Evolutionary conservation across 2,113 vertebrate species (phyloP), one percentile per base, ranked within the genome.

Genomic region (Macquaria ambigua): DNA sequence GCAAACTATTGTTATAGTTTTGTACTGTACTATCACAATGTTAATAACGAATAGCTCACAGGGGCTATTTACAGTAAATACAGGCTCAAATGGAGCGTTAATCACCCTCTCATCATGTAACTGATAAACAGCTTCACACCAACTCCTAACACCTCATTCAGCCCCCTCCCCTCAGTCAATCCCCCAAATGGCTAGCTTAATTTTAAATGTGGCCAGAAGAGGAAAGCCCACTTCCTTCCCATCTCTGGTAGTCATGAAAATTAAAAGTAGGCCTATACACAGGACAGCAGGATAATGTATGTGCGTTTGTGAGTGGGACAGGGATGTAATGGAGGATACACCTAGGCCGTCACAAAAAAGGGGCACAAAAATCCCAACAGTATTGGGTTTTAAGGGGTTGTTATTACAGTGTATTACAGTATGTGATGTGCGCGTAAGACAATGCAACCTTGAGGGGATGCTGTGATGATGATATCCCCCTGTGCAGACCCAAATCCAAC

Each of bases 391-490:
- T 18, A 18, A 1, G 52, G 48, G 37, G 63, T 16, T 34, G 76
- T 69, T 58, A 58, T n/a, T n/a, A 82, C 39, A 55, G 48, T 66
- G 43, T 53, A 28, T 46, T 53, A 74, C 46, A 63, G 56, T 9
- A 31, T 48, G 52, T 68, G 25, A 58, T 34, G 28, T 3, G 21
- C 28, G 20, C 48, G 56, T 25, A 46, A 56, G 9, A 31, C 64
- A 23, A 80, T 63, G 46, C 53, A 70, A 43, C 20, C 25, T 50
- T 15, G 53, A n/a, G 8, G 34, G 5, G 59, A 16, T 16, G 28
- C 39, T 31, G 53, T 52, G 43, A 39, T 62, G 25, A 18, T 23
- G 52, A 56, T 12, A 0, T 6, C 3, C 8, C 59, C 37, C 20
- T 34, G 25, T 39, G 59, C 61, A 77, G 34, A 52, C 53, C 67